Evolutionary conservation across 2,113 vertebrate genomes (phyloP).

Genomic region (Motacilla tschutschensis): DNA sequence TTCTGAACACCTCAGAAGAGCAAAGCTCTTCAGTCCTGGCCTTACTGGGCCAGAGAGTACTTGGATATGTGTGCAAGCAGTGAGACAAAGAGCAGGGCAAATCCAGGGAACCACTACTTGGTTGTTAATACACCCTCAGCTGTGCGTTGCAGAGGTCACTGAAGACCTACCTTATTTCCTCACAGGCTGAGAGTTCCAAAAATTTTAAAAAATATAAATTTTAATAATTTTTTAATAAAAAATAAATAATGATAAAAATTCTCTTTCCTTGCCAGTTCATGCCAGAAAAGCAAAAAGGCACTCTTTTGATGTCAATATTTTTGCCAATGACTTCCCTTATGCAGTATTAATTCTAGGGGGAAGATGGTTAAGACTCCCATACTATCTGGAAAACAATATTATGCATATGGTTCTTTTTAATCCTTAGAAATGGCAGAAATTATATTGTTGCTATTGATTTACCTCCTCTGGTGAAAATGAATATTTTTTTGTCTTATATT

Average conservation of each 20-base stretch:
- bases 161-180: background rate
- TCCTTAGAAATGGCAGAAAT: background rate
- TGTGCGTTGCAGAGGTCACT: background rate
- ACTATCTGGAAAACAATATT: background rate
- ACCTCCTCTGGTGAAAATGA: background rate
- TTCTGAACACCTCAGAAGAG: background rate
- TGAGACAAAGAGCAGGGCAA: background rate
- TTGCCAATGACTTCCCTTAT: background rate
- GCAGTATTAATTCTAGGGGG: background rate
- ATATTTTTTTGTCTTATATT: background rate
- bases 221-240: background rate
- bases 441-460: background rate
- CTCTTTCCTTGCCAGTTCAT: background rate
- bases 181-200: background rate
- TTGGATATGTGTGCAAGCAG: background rate
- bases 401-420: background rate
- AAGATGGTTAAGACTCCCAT: background rate
- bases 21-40: background rate
- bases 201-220: background rate
- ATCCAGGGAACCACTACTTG: background rate
- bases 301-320: background rate
- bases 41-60: background rate
- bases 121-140: fast-evolving
- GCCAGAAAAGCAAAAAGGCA: background rate
- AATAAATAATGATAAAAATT: background rate